phyloP scores from a whole-genome alignment of 2,888 invertebrate species.

The Chironomus tentans region DNA sequence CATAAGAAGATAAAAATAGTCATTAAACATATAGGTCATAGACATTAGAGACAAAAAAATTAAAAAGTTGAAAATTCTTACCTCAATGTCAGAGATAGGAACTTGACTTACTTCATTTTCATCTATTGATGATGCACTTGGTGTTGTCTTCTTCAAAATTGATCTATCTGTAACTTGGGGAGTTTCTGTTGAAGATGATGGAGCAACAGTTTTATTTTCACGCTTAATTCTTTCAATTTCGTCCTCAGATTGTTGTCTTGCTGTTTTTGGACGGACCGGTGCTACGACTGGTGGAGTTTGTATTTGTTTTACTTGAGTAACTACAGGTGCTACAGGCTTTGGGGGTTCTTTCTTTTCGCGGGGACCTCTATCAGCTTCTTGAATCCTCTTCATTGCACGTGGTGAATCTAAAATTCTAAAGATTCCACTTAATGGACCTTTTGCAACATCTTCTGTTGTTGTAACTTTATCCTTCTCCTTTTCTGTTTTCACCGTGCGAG shows the following conservation, averaged over 20 bases:
- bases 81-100: background rate
- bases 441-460: conserved; percentile 83
- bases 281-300: conserved; percentile 42
- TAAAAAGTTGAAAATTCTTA: background rate
- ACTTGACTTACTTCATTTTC: conserved; percentile 64
- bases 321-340: conserved; percentile 52
- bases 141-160: conserved; percentile 36
- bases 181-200: conserved; percentile 43
- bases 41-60: conserved; percentile 7
- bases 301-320: conserved; percentile 41
- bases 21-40: conserved; percentile 18
- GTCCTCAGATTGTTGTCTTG: conserved; percentile 77
- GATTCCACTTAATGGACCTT: conserved; percentile 80
- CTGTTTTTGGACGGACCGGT: conserved; percentile 50
- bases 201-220: conserved; percentile 65
- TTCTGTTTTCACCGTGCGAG: conserved; percentile 30
- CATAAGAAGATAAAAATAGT: conserved; percentile 28
- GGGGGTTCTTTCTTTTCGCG: conserved; percentile 68
- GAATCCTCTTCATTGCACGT: conserved; percentile 77
- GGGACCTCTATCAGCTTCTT: conserved; percentile 61
- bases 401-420: conserved; percentile 79
- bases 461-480: conserved; percentile 46
- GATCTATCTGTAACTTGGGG: conserved; percentile 43
- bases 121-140: conserved; percentile 53
- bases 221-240: conserved; percentile 81